Evolutionary conservation across 2,113 vertebrate species (phyloP).

Genomic region (Pseudorasbora parva): DNA sequence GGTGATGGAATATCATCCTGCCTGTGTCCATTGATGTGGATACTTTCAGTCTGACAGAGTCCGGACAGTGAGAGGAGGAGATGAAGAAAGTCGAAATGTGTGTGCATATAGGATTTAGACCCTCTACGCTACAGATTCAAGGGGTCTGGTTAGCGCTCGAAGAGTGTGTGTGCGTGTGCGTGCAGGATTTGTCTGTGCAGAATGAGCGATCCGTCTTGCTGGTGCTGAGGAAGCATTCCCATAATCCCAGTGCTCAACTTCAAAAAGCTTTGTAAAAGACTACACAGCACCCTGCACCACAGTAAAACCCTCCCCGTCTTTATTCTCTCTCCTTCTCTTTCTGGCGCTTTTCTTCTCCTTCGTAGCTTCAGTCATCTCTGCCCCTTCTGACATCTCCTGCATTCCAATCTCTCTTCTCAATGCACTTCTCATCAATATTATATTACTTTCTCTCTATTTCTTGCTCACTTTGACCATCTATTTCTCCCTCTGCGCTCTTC

Average conservation of each 20-base stretch:
- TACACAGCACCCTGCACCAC: constrained; percentile 55
- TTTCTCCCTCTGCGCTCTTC: constrained; percentile 14
- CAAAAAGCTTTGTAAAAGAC: constrained; percentile 53
- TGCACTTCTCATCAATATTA: constrained; percentile 42
- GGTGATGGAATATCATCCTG: constrained; percentile 41
- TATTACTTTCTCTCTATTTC: constrained; percentile 9
- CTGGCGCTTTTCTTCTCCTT: constrained; percentile 24
- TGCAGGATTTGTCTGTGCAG: constrained; percentile 38
- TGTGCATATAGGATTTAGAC: constrained; percentile 37
- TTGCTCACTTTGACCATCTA: constrained; percentile 24
- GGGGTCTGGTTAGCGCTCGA: constrained; percentile 25
- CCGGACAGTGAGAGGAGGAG: not conserved
- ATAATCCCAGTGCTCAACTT: constrained; percentile 49
- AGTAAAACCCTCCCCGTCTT: constrained; percentile 41
- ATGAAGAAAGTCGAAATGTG: constrained; percentile 17
- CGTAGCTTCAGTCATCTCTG: constrained; percentile 42
- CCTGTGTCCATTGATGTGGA: constrained; percentile 2
- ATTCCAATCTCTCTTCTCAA: not conserved
- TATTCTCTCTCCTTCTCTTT: constrained; percentile 40
- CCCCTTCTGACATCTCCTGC: constrained; percentile 35
- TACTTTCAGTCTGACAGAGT: constrained; percentile 12
- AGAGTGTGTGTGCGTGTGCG: constrained; percentile 15
- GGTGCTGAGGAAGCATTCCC: constrained; percentile 53
- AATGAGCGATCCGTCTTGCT: constrained; percentile 40
- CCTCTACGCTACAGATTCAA: constrained; percentile 19